phyloP scores from a whole-genome alignment of 1,140 invertebrate genomes.

The Lepeophtheirus salmonis region DNA sequence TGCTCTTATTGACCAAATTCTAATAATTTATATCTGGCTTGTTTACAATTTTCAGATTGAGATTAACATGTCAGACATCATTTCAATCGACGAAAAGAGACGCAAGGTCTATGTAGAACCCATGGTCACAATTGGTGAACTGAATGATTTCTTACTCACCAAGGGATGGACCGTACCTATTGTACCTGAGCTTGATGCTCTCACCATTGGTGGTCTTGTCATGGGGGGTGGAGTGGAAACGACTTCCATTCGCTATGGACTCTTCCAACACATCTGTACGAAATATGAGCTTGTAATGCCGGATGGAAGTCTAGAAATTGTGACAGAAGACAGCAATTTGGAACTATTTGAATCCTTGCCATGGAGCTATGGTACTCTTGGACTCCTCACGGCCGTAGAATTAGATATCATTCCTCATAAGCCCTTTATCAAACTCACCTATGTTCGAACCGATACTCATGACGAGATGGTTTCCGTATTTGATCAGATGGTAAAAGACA shows the following conservation, averaged over 20 bases:
- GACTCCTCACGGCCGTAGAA: constrained; percentile 53
- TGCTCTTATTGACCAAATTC: too few relatives aligned
- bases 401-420: constrained; percentile 49
- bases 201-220: constrained; percentile 42
- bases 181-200: constrained; percentile 41
- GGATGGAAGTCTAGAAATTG: constrained; percentile 50
- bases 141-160: constrained; percentile 44
- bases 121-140: constrained; percentile 55
- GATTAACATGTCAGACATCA: constrained; percentile 52
- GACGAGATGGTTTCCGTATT: constrained; percentile 34
- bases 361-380: constrained; percentile 63
- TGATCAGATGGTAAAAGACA: constrained; percentile 31
- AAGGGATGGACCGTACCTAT: constrained; percentile 50
- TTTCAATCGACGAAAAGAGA: constrained; percentile 43
- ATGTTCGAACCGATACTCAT: constrained; percentile 38
- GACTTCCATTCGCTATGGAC: constrained; percentile 49
- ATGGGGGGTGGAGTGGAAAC: constrained; percentile 67
- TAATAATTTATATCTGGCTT: too few relatives aligned
- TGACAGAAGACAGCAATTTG: constrained; percentile 44
- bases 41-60: too few relatives aligned
- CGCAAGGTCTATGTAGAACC: constrained; percentile 52
- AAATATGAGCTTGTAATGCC: constrained; percentile 51
- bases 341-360: constrained; percentile 54
- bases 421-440: constrained; percentile 37
- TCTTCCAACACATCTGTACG: constrained; percentile 59